Percentiles rank a stretch among this genome's conserved stretches.
phyloP scores from a whole-genome alignment of 2,888 invertebrate genomes.

The Nymphalis urticae region DNA sequence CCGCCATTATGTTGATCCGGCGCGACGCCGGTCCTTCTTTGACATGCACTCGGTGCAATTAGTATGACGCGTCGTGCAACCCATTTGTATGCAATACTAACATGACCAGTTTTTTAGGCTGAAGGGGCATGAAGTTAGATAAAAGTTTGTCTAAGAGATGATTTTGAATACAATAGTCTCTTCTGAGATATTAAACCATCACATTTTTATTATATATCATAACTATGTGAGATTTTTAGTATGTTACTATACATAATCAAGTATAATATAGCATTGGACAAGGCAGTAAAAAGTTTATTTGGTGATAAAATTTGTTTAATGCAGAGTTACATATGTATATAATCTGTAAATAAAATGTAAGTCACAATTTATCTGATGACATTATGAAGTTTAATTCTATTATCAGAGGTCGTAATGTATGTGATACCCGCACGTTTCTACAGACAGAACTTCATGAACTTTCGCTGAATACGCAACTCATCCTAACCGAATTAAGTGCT shows the following conservation, averaged over 20 bases:
- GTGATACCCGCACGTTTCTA: conserved; percentile 31
- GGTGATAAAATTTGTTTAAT: too few species aligned
- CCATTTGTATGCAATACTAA: conserved; percentile 43
- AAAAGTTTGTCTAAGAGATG: conserved; percentile 25
- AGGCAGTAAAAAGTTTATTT: too few species aligned
- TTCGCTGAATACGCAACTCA: conserved; percentile 68
- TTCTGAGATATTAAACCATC: neutral
- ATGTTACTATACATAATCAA: too few species aligned
- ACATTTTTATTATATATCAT: neutral
- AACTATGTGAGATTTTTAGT: too few species aligned
- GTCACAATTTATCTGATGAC: too few species aligned
- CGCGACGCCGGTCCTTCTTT: conserved; percentile 79
- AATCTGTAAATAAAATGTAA: too few species aligned
- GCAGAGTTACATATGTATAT: too few species aligned
- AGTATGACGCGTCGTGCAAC: conserved; percentile 65
- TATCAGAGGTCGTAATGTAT: conserved; percentile 9
- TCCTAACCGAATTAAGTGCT: conserved; percentile 73
- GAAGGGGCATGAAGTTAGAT: conserved; percentile 30
- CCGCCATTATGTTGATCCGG: conserved; percentile 78
- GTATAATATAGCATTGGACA: too few species aligned
- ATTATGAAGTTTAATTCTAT: neutral
- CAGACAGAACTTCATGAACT: conserved; percentile 43
- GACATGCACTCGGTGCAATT: conserved; percentile 80
- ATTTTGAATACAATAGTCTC: conserved; percentile 3
- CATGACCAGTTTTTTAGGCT: conserved; percentile 39